Evolutionary conservation across 2,113 vertebrate genomes (phyloP).

Genomic region (Mandrillus leucophaeus): DNA sequence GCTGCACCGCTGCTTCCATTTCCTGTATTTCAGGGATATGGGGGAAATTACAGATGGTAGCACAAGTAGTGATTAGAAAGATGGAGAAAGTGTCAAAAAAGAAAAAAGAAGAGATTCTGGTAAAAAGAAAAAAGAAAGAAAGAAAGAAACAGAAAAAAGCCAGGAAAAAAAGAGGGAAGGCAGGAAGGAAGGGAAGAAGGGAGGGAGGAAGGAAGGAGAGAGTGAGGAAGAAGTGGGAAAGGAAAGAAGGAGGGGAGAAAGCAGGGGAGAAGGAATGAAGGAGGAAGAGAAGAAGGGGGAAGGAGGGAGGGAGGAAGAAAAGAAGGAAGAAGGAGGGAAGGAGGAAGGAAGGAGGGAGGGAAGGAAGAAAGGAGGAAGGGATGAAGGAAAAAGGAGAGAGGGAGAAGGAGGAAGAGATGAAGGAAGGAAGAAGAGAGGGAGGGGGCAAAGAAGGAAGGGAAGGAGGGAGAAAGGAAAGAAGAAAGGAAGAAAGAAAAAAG

Average conservation of each 20-base stretch:
- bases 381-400: too few species aligned
- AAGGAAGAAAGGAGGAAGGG: not conserved
- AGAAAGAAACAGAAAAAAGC: not conserved
- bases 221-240: too few species aligned
- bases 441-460: fast-evolving
- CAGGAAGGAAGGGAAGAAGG: fast-evolving
- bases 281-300: too few species aligned
- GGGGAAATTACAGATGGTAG: conserved; percentile 62
- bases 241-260: too few species aligned
- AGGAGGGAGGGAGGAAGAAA: not conserved
- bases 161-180: fast-evolving
- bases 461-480: fast-evolving
- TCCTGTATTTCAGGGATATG: conserved; percentile 29
- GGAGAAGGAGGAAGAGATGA: too few species aligned
- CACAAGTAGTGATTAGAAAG: not conserved
- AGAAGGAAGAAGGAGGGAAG: not conserved
- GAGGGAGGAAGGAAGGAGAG: not conserved
- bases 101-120: conserved; percentile 8
- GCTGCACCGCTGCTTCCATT: conserved; percentile 43
- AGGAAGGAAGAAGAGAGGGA: fast-evolving
- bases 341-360: too few species aligned
- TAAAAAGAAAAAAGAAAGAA: not conserved
- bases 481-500: not conserved
- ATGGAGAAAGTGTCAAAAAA: not conserved
- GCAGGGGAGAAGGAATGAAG: too few species aligned